Percentiles rank a stretch among this genome's conserved stretches.
Conservation (phyloP, 2,888 invertebrate species). For the Koerneria pararmatus region DNA sequence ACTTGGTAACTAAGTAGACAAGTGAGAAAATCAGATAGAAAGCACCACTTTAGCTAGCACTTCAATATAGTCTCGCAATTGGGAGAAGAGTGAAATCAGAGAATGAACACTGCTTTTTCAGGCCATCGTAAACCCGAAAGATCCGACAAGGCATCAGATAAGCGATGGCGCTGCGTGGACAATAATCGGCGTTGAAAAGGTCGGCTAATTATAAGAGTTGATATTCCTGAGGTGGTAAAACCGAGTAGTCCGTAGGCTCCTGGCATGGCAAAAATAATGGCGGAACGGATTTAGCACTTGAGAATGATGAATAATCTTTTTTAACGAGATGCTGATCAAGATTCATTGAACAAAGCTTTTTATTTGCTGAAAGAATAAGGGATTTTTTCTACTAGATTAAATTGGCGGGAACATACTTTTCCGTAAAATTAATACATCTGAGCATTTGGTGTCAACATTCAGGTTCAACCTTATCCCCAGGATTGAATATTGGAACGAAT, state of each 20-base stretch:
- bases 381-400: no score
- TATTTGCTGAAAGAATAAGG: no score
- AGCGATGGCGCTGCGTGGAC: constrained; percentile 99
- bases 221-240: background rate
- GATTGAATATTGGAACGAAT: no score
- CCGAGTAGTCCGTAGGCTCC: background rate
- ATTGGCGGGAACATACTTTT: no score
- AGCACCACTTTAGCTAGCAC: no score
- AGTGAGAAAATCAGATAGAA: background rate
- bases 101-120: constrained; percentile 45
- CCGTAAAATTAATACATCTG: background rate
- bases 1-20: background rate
- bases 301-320: no score
- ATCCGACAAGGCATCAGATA: constrained; percentile 97
- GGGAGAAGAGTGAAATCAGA: background rate
- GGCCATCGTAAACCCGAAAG: constrained; percentile 93
- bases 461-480: no score
- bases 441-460: no score
- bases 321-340: no score
- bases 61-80: no score
- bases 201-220: background rate
- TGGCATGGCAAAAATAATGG: background rate
- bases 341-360: no score
- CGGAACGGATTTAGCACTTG: background rate
- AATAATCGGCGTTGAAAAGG: constrained; percentile 94